Percentiles rank a stretch among this genome's conserved stretches.
Conservation (phyloP, 2,113 vertebrate genomes). For the Henicopernis longicauda region DNA sequence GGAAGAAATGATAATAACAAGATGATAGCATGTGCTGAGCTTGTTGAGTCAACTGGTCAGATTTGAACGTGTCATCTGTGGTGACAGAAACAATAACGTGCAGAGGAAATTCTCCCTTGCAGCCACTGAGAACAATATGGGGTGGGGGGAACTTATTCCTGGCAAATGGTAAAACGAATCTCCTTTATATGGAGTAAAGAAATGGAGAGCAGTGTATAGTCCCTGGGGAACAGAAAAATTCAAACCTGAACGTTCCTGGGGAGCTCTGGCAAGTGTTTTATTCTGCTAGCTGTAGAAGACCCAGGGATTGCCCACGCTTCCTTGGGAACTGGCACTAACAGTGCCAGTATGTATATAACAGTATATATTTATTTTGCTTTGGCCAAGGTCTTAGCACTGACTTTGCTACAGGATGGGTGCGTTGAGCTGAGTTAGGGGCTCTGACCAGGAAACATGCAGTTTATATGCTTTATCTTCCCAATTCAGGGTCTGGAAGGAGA, state of each 20-base stretch:
- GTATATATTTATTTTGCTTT: background rate
- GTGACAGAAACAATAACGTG: background rate
- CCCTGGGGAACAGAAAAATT: background rate
- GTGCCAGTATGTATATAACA: too few relatives aligned
- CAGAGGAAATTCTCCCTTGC: background rate
- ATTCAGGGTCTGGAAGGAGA: background rate
- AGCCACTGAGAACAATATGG: background rate
- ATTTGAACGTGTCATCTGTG: background rate
- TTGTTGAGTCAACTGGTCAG: background rate
- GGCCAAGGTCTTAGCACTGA: background rate
- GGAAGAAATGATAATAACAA: background rate
- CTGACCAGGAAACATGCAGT: background rate
- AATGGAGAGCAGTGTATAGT: background rate
- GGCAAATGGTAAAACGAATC: background rate
- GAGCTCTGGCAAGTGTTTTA: background rate
- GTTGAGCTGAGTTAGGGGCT: background rate
- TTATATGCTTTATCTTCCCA: background rate
- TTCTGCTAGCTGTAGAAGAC: background rate
- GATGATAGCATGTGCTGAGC: background rate
- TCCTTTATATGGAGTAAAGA: background rate
- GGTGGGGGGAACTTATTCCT: background rate
- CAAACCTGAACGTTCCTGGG: background rate
- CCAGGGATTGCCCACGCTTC: background rate
- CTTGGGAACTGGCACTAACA: rapidly evolving
- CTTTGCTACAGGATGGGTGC: background rate